Evolutionary conservation across 1,140 invertebrate species (phyloP), one percentile per base, ranked within the genome.

Genomic region (Neuroterus valhalla): DNA sequence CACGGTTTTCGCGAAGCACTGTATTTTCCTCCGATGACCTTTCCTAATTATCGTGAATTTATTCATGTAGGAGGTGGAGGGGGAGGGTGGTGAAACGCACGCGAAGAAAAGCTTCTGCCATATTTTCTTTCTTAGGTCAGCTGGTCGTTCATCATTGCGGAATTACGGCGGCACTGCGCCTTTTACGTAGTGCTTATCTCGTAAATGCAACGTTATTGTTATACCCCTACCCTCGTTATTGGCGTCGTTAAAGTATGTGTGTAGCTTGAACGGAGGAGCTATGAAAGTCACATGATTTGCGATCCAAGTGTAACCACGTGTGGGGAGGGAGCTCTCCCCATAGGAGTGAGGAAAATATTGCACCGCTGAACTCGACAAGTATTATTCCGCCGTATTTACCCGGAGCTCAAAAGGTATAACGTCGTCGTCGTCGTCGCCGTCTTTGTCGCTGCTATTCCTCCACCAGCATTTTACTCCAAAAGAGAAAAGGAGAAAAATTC

Each of bases 181-280:
- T 80, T 84, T 80, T 80, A 76, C 78, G 77, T 79, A 73, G 71
- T 23, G 81, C 79, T 84, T 84, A 82, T 84, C 79, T 80, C 75
- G 70, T 80, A 80, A 78, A 81, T 75, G 75, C 76, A 81, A 77
- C 75, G 76, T 77, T 72, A 81, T 71, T 42, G 80, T 76, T 81
- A n/a, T n/a, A 71, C 75, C 66, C 70, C 71, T 78, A 79, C 71
- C 78, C 77, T 78, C 76, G 69, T 83, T 81, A 83, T 83, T 81
- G 82, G 80, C 75, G 82, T 78, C 75, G 78, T 75, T 68, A 83
- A 78, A 82, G 80, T 82, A 80, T 82, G 78, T 72, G 73, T 82
- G 80, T 72, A 73, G 72, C 72, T 66, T 67, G 42, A 72, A 80
- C 75, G 75, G 68, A 68, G 75, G 68, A 68, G 66, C 75, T 71